Evolutionary conservation across 2,113 vertebrate genomes (phyloP).

Genomic region (Dolichallabes microphthalmus): DNA sequence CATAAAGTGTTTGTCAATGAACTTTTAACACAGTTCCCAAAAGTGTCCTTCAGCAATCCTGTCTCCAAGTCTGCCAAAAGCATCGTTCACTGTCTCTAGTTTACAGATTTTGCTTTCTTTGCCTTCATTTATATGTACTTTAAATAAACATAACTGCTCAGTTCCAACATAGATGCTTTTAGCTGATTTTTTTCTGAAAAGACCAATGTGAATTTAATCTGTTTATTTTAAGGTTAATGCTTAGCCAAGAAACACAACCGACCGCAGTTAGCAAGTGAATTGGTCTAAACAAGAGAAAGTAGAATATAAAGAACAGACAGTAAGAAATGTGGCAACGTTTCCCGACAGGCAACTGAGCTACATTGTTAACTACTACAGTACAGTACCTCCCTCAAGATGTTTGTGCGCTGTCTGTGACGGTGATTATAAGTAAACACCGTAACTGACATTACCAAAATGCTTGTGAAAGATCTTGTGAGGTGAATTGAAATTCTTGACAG

Average conservation of each 20-base stretch:
- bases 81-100: not conserved
- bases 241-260: conserved; percentile 9
- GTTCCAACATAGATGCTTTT: not conserved
- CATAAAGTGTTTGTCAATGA: not conserved
- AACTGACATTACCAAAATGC: no score
- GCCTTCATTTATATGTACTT: not conserved
- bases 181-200: not conserved
- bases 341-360: not conserved
- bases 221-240: not conserved
- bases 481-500: no score
- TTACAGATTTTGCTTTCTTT: not conserved
- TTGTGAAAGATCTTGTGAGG: no score
- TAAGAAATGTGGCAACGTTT: not conserved
- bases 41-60: not conserved
- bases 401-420: not conserved
- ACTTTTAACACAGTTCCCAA: not conserved
- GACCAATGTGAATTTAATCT: not conserved
- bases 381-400: not conserved
- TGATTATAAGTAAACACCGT: not conserved
- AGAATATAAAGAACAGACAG: not conserved
- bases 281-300: not conserved
- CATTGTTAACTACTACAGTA: not conserved
- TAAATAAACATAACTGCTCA: not conserved
- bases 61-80: not conserved
- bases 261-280: not conserved